Percentiles rank a stretch among this genome's conserved stretches.
phyloP scores from a whole-genome alignment of 2,888 invertebrate genomes.

The Melanchra persicariae region DNA sequence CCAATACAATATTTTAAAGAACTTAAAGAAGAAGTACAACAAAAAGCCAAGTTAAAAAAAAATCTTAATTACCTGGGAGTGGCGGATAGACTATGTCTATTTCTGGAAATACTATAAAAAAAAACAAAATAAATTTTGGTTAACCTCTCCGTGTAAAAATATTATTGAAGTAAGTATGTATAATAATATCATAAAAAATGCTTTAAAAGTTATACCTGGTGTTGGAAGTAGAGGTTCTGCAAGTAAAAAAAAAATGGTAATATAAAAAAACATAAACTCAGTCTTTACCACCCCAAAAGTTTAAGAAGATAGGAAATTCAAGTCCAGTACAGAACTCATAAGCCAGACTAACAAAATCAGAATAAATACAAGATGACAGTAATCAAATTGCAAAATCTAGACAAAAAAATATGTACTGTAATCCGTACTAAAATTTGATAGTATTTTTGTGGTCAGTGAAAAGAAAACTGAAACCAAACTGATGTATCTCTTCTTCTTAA shows the following conservation, averaged over 20 bases:
- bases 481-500: background rate
- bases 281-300: background rate
- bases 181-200: background rate
- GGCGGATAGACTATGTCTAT: conserved; percentile 23
- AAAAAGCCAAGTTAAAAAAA: background rate
- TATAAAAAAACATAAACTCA: background rate
- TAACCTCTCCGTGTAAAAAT: background rate
- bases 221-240: background rate
- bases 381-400: background rate
- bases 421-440: background rate
- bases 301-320: background rate
- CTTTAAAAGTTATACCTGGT: conserved; percentile 31
- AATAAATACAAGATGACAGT: background rate
- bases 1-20: background rate
- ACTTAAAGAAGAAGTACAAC: too few relatives aligned
- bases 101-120: conserved; percentile 19
- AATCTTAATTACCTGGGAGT: conserved; percentile 34
- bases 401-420: background rate
- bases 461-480: background rate
- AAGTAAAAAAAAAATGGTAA: conserved; percentile 1
- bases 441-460: background rate
- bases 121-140: conserved; percentile 5
- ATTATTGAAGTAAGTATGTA: too few relatives aligned
- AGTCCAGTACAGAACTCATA: background rate
- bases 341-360: too few relatives aligned